Conservation (phyloP, 2,113 vertebrate genomes). For the Corythornis cristatus region DNA sequence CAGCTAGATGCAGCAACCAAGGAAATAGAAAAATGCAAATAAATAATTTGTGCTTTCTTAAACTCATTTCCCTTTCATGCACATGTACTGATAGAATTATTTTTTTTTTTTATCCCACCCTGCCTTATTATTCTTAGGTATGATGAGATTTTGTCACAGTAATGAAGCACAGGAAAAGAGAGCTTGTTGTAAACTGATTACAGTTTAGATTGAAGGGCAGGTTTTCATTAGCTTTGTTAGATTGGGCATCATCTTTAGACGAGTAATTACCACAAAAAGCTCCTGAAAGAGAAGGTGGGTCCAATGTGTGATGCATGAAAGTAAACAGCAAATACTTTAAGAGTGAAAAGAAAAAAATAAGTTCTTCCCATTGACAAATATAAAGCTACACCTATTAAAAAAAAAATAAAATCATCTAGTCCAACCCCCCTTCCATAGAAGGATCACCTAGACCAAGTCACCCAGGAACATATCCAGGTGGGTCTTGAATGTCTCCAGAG, state of each 20-base stretch:
- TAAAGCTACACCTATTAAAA: not conserved
- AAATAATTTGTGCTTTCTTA: slow-evolving; percentile 77
- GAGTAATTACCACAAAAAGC: slow-evolving; percentile 63
- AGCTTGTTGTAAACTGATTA: slow-evolving; percentile 74
- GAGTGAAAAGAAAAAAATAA: not conserved
- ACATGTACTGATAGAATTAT: not conserved
- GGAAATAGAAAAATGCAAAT: slow-evolving; percentile 74
- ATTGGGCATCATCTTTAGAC: slow-evolving; percentile 56
- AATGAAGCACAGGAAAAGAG: slow-evolving; percentile 74
- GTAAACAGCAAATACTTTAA: not conserved
- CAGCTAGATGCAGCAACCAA: slow-evolving; percentile 45
- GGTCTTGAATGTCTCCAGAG: no score
- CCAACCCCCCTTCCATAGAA: no score
- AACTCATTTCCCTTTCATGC: slow-evolving; percentile 63
- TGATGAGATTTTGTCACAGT: slow-evolving; percentile 73
- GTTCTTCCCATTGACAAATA: not conserved
- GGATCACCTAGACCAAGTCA: no score
- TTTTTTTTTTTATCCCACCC: slow-evolving; percentile 4
- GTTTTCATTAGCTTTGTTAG: slow-evolving; percentile 73
- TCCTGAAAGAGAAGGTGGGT: slow-evolving; percentile 41
- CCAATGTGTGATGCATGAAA: not conserved
- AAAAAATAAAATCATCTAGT: not conserved
- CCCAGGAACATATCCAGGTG: no score
- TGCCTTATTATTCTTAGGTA: slow-evolving; percentile 67
- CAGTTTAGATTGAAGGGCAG: slow-evolving; percentile 68